phyloP scores from a whole-genome alignment of 53 echinoderm and acorn worm species.

The Holothuria leucospilota region DNA sequence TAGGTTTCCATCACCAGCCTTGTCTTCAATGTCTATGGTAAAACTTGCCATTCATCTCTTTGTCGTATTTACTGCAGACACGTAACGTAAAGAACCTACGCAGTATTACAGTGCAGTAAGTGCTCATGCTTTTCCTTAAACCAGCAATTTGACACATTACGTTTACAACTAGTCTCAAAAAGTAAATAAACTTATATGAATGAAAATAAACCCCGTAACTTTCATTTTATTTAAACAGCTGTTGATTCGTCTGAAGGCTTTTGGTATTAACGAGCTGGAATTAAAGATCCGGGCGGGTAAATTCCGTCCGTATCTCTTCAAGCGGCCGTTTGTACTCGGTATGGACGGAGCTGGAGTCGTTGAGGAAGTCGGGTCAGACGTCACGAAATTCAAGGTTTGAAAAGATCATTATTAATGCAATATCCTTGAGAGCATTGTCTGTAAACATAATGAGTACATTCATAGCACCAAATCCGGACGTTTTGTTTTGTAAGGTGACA shows the following conservation, averaged over 20 bases:
- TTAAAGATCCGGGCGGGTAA: conserved; percentile 55
- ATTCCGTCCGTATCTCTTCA: conserved; percentile 8
- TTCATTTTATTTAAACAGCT: conserved; percentile 44
- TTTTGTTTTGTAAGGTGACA: too few species aligned
- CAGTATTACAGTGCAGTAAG: not conserved
- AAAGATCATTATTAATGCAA: too few species aligned
- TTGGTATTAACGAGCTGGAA: conserved; percentile 70
- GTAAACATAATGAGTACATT: too few species aligned
- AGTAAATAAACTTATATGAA: not conserved
- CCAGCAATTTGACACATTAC: not conserved
- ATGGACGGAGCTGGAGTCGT: conserved; percentile 78
- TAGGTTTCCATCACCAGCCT: too few species aligned
- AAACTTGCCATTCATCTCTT: too few species aligned
- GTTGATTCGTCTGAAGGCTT: conserved; percentile 64
- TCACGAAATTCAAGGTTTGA: conserved; percentile 62
- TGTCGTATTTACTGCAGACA: too few species aligned
- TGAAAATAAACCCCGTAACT: not conserved
- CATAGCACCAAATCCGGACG: too few species aligned
- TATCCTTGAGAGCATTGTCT: too few species aligned
- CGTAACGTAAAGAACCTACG: too few species aligned
- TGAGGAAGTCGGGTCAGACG: conserved; percentile 63
- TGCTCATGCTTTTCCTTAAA: not conserved
- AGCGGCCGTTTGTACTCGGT: conserved; percentile 56
- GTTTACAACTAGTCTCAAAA: too few species aligned
- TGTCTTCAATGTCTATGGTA: too few species aligned